phyloP scores from a whole-genome alignment of 1,140 invertebrate genomes.

The Manduca sexta region DNA sequence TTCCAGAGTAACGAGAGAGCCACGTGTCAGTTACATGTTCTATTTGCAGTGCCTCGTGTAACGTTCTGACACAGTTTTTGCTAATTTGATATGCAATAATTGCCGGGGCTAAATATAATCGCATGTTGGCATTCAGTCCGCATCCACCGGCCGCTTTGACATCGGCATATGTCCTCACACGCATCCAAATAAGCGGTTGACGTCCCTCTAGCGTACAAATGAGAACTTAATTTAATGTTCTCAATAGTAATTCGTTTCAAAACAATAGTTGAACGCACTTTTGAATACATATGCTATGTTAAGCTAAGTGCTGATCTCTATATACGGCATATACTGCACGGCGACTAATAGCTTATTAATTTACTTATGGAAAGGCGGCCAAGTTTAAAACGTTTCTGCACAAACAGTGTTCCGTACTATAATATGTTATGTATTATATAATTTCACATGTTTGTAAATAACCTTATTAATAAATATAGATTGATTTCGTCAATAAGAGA shows the following conservation, averaged over 20 bases:
- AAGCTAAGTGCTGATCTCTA: neutral
- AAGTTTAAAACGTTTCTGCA: no score
- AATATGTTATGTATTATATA: no score
- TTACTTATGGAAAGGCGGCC: no score
- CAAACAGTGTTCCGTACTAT: no score
- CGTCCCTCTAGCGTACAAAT: constrained; percentile 54
- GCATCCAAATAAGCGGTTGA: constrained; percentile 56
- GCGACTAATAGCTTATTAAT: no score
- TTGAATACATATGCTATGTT: constrained; percentile 32
- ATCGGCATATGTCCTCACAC: constrained; percentile 36
- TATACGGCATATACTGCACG: no score
- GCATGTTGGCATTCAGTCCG: constrained; percentile 53
- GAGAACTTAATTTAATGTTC: constrained; percentile 62
- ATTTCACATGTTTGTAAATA: no score
- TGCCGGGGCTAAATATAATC: constrained; percentile 64
- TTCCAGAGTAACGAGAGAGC: neutral
- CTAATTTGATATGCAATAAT: constrained; percentile 47
- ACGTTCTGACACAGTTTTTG: constrained; percentile 47
- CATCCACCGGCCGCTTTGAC: constrained; percentile 38
- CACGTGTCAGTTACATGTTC: neutral
- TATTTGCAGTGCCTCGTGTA: neutral
- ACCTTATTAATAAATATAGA: no score
- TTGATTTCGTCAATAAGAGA: no score
- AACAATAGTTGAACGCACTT: constrained; percentile 45
- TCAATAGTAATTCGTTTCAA: constrained; percentile 58